Evolutionary conservation across 2,888 invertebrate species (phyloP).

Genomic region (Macaria liturata): DNA sequence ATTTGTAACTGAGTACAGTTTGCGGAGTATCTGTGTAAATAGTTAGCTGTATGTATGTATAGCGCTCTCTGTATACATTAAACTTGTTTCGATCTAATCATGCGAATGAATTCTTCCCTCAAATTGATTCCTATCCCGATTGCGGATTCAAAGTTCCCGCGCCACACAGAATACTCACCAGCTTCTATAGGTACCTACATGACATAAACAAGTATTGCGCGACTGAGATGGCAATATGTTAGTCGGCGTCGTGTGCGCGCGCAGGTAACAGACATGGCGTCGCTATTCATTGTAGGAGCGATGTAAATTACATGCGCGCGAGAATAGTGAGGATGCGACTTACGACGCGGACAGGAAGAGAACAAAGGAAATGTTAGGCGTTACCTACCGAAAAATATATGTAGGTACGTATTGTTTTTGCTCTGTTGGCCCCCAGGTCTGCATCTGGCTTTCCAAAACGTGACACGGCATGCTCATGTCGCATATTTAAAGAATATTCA

Average conservation of each 20-base stretch:
- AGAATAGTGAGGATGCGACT: slow-evolving; percentile 42
- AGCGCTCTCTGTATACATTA: slow-evolving; percentile 28
- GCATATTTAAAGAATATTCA: too few species aligned
- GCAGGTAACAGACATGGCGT: slow-evolving; percentile 68
- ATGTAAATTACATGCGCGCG: slow-evolving; percentile 45
- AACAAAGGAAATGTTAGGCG: slow-evolving; percentile 12
- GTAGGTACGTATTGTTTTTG: too few species aligned
- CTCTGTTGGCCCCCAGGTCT: too few species aligned
- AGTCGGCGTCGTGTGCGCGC: slow-evolving; percentile 13
- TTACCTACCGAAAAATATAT: too few species aligned
- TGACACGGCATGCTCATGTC: too few species aligned
- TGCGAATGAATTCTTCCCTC: slow-evolving; percentile 9
- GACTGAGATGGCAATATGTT: slow-evolving; percentile 34
- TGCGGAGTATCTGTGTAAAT: slow-evolving; percentile 6
- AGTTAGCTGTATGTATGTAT: slow-evolving; percentile 4
- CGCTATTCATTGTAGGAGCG: slow-evolving; percentile 59
- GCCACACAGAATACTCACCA: slow-evolving; percentile 8
- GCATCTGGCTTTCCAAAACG: too few species aligned
- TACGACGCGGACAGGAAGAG: not conserved
- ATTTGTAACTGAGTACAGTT: too few species aligned
- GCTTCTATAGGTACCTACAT: slow-evolving; percentile 2
- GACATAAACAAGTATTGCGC: slow-evolving; percentile 14
- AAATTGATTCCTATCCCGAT: slow-evolving; percentile 10
- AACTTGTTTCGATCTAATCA: slow-evolving; percentile 25
- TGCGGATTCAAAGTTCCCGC: slow-evolving; percentile 28